These are phyloP conservation scores for Ahaetulla prasina DNA, from an alignment of 2,113 vertebrate genomes.

Conservation along the genomic window DNA sequence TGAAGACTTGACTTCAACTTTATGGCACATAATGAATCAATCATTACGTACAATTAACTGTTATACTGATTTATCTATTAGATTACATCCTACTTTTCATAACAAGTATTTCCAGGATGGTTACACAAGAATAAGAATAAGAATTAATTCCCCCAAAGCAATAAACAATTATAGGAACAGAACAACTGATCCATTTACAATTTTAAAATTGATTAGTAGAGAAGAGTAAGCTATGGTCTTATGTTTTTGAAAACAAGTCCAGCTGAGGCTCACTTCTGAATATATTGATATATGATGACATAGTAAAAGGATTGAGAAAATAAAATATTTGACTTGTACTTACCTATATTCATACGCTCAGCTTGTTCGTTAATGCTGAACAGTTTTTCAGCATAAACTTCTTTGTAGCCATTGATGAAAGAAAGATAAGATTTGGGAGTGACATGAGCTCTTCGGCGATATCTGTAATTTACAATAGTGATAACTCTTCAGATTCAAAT, in stretches of 20 bases:
- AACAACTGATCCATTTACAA: neutral
- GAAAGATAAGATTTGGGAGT: conserved; percentile 78
- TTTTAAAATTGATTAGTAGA: neutral
- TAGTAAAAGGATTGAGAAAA: neutral
- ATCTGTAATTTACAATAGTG: conserved; percentile 55
- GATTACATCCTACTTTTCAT: neutral
- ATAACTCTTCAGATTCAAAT: neutral
- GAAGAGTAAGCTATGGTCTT: neutral
- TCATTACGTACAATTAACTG: neutral
- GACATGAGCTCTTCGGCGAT: conserved; percentile 68
- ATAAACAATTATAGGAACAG: neutral
- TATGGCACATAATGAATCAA: neutral
- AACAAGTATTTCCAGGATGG: neutral
- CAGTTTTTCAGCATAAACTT: conserved; percentile 78
- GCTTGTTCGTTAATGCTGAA: conserved; percentile 74
- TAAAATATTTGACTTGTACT: neutral
- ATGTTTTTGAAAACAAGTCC: neutral
- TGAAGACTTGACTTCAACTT: neutral
- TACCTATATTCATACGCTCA: conserved; percentile 82
- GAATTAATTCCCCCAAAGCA: neutral
- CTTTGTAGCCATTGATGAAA: conserved; percentile 77
- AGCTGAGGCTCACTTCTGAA: neutral
- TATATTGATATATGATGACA: neutral
- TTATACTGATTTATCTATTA: neutral
- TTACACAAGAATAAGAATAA: neutral